phyloP scores from a whole-genome alignment of 2,888 invertebrate species.

The Amphimallon solstitiale region DNA sequence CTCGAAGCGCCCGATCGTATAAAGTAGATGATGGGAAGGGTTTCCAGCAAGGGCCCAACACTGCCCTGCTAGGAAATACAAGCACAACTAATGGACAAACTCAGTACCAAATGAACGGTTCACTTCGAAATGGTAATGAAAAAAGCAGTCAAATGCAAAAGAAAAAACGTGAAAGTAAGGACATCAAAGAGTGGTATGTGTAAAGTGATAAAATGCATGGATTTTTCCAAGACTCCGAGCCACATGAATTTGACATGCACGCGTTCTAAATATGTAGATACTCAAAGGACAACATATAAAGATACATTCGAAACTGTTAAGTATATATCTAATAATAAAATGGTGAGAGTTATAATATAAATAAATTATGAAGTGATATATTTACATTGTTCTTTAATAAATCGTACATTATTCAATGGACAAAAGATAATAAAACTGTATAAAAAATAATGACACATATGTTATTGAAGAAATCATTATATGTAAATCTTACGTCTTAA shows the following conservation, averaged over 20 bases:
- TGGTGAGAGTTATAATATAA: slow-evolving; percentile 5
- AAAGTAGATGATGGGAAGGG: slow-evolving; percentile 89
- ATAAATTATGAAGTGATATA: slow-evolving; percentile 17
- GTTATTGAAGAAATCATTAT: slow-evolving; percentile 1
- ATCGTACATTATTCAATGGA: slow-evolving; percentile 9
- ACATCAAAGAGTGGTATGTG: slow-evolving; percentile 97
- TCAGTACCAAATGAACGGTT: slow-evolving; percentile 65
- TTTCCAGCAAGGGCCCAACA: slow-evolving; percentile 82
- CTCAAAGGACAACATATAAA: not conserved
- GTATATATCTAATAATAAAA: slow-evolving; percentile 1
- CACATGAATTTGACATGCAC: slow-evolving; percentile 44
- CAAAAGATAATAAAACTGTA: slow-evolving; percentile 15
- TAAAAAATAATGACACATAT: slow-evolving; percentile 9
- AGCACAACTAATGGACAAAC: slow-evolving; percentile 63
- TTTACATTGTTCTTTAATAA: slow-evolving; percentile 21
- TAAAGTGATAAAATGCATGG: slow-evolving; percentile 63
- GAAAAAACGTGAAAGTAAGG: slow-evolving; percentile 83
- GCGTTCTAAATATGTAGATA: slow-evolving; percentile 3
- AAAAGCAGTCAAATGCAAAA: slow-evolving; percentile 59
- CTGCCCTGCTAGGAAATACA: slow-evolving; percentile 76
- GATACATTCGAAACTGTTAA: not conserved
- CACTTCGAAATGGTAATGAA: slow-evolving; percentile 65
- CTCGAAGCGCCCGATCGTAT: slow-evolving; percentile 88
- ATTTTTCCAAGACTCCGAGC: slow-evolving; percentile 57
- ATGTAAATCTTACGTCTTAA: slow-evolving; percentile 17